Evolutionary conservation across 2,888 invertebrate species (phyloP).

Genomic region (Sesia bembeciformis): DNA sequence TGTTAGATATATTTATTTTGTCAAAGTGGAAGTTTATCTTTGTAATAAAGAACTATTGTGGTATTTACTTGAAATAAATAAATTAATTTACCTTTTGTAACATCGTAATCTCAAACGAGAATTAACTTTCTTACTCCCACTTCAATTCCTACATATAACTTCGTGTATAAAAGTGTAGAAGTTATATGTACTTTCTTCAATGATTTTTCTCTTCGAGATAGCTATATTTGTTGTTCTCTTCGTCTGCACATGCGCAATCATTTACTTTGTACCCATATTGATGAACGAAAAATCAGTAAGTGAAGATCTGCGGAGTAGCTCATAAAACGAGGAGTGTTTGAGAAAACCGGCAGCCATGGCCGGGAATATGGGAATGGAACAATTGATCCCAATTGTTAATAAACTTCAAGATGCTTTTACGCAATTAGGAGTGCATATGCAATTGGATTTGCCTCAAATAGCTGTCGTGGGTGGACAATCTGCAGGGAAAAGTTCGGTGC

Average conservation of each 20-base stretch:
- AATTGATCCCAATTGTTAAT: constrained; percentile 99
- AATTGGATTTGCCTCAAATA: constrained; percentile 99
- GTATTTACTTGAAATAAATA: too few species aligned
- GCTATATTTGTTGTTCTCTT: constrained; percentile 22
- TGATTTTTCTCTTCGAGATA: constrained; percentile 9
- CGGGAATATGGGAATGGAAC: constrained; percentile 94
- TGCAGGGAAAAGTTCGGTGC: constrained; percentile 99
- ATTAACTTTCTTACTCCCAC: too few species aligned
- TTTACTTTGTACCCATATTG: constrained; percentile 44
- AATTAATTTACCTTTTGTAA: too few species aligned
- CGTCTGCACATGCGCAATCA: constrained; percentile 48
- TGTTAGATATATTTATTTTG: too few species aligned
- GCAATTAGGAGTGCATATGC: constrained; percentile 97
- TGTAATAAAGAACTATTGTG: too few species aligned
- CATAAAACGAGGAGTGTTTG: constrained; percentile 53
- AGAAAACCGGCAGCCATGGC: constrained; percentile 72
- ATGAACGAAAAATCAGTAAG: constrained; percentile 67
- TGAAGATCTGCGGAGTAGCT: constrained; percentile 62
- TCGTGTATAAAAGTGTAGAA: too few species aligned
- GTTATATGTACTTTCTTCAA: neutral
- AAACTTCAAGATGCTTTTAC: constrained; percentile 99
- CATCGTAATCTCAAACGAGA: too few species aligned
- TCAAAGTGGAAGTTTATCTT: too few species aligned
- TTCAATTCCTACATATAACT: too few species aligned
- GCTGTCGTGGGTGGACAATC: constrained; percentile 99